Evolutionary conservation across 2,888 invertebrate genomes (phyloP), one percentile per base, ranked within the genome.

Genomic region (Brachyptera putata): DNA sequence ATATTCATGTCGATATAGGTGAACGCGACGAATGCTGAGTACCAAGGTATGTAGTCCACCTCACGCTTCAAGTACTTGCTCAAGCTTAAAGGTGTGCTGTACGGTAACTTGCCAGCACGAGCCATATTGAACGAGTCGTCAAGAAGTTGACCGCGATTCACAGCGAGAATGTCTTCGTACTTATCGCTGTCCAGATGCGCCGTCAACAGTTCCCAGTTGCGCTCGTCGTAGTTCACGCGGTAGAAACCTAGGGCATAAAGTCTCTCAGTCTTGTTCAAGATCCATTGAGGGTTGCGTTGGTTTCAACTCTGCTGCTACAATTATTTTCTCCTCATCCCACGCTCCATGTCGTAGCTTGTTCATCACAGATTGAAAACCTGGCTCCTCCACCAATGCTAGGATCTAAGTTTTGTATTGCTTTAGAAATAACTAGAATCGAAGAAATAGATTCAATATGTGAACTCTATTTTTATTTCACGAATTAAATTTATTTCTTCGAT

Each of bases 11-110:
- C 85, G 55, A 95, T 80, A 70, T 87, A 94, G 24, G 82, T 84
- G 57, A 95, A 79, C 22, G 86, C 86, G 1, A 81, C 82, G 11
- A 92, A 77, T 0, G 91, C 91, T 1, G 92, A 82, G 70, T 85
- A 86, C 95, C 94, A 95, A 0, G 95, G 94, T 1, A 93, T 84
- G 71, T 88, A 92, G 66, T 91, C 90, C 13, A 81, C 80, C 73
- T 91, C 91, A 63, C 88, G 84, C 1, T 75, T 76, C 66, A 95
- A 78, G 71, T 94, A 95, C 56, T 82, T 82, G 0, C 90, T 87
- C 1, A 94, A 79, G 67, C 91, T 87, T 64, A 95, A 75, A 0
- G 93, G 90, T 2, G 84, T 81, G 13, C 80, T 78, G 68, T 93
- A 93, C 5, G 24, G 24, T 11, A 86, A 71, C 41, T 77, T 73